Conservation (phyloP, 2,888 invertebrate genomes). For the Phania funesta region DNA sequence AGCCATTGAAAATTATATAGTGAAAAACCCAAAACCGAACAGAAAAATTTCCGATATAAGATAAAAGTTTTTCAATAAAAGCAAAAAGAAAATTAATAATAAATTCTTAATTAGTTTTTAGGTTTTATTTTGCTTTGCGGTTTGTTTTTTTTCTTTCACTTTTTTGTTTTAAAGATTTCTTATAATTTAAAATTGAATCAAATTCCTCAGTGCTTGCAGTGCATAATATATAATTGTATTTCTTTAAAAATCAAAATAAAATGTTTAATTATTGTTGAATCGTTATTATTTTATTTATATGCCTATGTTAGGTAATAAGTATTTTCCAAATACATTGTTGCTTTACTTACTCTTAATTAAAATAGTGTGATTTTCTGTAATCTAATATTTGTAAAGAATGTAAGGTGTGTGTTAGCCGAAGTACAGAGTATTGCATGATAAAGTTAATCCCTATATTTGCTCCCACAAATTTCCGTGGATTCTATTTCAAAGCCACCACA, state of each 20-base stretch:
- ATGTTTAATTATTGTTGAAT: conserved; percentile 31
- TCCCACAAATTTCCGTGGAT: no score
- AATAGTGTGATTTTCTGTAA: conserved; percentile 22
- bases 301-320: conserved; percentile 26
- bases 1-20: no score
- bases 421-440: no score
- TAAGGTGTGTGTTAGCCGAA: background rate
- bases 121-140: background rate
- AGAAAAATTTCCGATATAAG: no score
- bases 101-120: background rate
- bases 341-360: conserved; percentile 27
- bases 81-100: background rate
- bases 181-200: conserved; percentile 78
- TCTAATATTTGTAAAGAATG: background rate
- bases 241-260: no score
- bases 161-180: conserved; percentile 57
- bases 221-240: conserved; percentile 72
- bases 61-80: no score
- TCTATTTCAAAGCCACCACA: no score
- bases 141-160: conserved; percentile 69
- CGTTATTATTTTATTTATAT: conserved; percentile 62
- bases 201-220: conserved; percentile 81
- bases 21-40: no score
- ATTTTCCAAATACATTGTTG: background rate
- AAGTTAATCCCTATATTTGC: no score